phyloP scores from a whole-genome alignment of 2,888 invertebrate species.

The Zele albiditarsus region DNA sequence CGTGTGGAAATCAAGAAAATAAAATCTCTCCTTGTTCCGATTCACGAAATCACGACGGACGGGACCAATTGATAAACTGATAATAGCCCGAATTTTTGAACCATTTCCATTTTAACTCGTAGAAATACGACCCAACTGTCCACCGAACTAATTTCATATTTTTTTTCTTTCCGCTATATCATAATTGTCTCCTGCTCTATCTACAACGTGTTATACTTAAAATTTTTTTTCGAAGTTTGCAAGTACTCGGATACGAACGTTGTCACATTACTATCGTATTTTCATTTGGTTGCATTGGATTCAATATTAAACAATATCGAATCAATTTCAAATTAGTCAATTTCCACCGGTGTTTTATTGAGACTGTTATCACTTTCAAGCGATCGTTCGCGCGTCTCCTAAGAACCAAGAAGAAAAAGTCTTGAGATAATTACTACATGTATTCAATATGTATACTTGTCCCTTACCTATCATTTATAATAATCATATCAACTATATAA shows the following conservation, averaged over 20 bases:
- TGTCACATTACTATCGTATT: background rate
- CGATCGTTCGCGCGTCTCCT: background rate
- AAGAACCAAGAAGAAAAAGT: background rate
- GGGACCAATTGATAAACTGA: background rate
- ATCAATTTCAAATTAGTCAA: background rate
- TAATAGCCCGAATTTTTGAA: background rate
- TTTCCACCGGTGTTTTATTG: background rate
- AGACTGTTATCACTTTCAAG: background rate
- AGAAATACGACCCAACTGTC: background rate
- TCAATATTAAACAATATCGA: background rate
- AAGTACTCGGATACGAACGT: background rate
- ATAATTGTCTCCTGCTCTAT: background rate
- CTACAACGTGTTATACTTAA: background rate
- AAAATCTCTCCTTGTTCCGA: background rate
- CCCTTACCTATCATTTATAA: conserved; percentile 47
- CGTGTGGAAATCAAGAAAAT: conserved; percentile 13
- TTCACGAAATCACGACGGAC: background rate
- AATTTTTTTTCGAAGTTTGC: background rate
- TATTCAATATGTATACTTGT: conserved; percentile 51
- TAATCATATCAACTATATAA: conserved; percentile 52
- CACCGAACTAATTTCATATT: background rate
- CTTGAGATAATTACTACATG: conserved; percentile 49
- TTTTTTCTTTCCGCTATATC: background rate
- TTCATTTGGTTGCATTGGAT: background rate
- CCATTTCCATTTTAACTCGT: background rate